Percentiles rank a stretch among this genome's conserved stretches.
Evolutionary conservation across 2,113 vertebrate genomes (phyloP).

Genomic region (Recurvirostra avosetta): DNA sequence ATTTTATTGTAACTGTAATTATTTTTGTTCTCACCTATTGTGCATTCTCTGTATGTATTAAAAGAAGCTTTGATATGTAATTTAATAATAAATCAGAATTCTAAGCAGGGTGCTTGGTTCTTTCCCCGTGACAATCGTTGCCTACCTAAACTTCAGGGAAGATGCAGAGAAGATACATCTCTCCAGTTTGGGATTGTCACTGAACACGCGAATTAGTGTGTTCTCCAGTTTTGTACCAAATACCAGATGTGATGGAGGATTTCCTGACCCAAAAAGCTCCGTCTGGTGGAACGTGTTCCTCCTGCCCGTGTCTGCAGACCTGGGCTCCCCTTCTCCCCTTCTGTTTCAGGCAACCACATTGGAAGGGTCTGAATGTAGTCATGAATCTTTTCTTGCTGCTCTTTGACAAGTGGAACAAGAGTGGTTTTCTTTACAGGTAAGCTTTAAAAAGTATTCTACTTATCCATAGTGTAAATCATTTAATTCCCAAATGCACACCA

Average conservation of each 20-base stretch:
- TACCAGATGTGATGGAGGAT: neutral
- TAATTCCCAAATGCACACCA: neutral
- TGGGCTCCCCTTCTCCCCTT: neutral
- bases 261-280: neutral
- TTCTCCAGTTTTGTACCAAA: neutral
- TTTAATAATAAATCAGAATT: constrained; percentile 85
- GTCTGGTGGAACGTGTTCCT: neutral
- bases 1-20: constrained; percentile 77
- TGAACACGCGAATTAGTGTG: rapidly evolving
- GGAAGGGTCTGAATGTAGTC: neutral
- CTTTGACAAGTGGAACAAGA: neutral
- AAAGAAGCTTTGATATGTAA: constrained; percentile 80
- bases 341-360: neutral
- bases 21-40: constrained; percentile 77
- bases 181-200: neutral
- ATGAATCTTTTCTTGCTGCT: neutral
- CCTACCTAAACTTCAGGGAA: neutral
- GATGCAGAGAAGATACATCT: neutral
- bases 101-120: constrained; percentile 51
- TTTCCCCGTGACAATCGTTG: neutral
- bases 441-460: neutral
- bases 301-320: neutral
- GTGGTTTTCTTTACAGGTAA: neutral
- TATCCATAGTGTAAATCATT: neutral
- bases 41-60: constrained; percentile 78